Conservation (phyloP, 2,888 invertebrate species). For the Beris chalybata region DNA sequence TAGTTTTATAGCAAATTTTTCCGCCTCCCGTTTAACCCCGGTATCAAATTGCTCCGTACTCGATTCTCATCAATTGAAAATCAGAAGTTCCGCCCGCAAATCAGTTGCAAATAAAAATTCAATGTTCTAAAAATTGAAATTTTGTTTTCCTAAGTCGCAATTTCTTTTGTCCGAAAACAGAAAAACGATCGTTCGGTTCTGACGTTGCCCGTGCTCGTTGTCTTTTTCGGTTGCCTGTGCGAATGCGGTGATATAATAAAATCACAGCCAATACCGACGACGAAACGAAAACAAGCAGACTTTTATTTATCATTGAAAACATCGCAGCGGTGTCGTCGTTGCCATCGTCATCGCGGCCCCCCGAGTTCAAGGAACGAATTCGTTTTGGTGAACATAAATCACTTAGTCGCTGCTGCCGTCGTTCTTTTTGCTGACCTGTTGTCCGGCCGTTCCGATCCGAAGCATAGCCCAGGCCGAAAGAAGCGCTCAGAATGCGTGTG, state of each 20-base stretch:
- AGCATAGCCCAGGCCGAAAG: background rate
- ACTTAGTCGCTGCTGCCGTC: background rate
- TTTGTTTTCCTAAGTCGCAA: conserved; percentile 22
- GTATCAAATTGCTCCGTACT: no score
- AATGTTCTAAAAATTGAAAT: no score
- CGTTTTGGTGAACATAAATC: background rate
- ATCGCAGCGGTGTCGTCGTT: background rate
- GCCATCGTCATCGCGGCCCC: background rate
- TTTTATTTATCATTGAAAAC: background rate
- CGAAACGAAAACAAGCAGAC: background rate
- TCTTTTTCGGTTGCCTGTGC: conserved; percentile 1
- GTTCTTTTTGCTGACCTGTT: conserved; percentile 22
- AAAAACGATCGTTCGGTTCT: conserved; percentile 15
- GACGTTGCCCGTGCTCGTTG: conserved; percentile 16
- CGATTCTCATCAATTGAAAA: no score
- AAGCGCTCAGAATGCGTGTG: conserved; percentile 25
- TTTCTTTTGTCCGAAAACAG: conserved; percentile 11
- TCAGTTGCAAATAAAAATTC: no score
- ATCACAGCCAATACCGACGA: background rate
- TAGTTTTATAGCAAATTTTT: no score
- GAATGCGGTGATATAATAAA: conserved; percentile 20
- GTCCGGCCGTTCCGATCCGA: background rate
- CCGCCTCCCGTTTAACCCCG: no score
- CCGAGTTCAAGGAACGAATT: conserved; percentile 13
- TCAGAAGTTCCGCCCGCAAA: no score